Conservation (phyloP, 2,888 invertebrate genomes). For the Leptopilina myrica region DNA sequence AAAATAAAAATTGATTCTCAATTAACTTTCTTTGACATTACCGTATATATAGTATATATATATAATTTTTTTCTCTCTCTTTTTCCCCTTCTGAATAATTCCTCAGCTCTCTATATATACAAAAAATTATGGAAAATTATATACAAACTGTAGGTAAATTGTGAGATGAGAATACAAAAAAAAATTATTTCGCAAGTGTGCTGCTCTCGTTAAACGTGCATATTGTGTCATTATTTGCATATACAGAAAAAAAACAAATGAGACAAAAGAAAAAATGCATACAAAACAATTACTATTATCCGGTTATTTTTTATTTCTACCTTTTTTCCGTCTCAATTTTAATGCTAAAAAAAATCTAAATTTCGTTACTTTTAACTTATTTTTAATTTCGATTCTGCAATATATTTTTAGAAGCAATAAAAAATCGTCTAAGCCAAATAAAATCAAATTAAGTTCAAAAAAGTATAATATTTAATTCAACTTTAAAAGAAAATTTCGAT, state of each 20-base stretch:
- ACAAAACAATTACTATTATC: not conserved
- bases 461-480: no score
- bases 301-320: not conserved
- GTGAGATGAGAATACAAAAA: not conserved
- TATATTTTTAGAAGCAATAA: no score
- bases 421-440: no score
- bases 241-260: not conserved
- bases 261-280: not conserved
- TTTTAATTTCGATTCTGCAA: no score
- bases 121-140: constrained; percentile 2
- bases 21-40: constrained; percentile 11
- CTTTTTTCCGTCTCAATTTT: not conserved
- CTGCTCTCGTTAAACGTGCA: constrained; percentile 43
- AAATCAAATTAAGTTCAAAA: no score
- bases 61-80: constrained; percentile 9
- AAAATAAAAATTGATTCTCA: not conserved
- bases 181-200: constrained; percentile 27
- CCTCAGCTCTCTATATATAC: constrained; percentile 29
- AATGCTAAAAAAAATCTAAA: no score
- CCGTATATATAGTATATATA: not conserved
- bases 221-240: constrained; percentile 21
- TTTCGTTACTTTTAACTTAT: no score
- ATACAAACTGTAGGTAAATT: constrained; percentile 7
- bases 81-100: constrained; percentile 21
- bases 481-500: no score